Percentiles rank a stretch among this genome's conserved stretches.
Conservation (phyloP, 1,140 invertebrate genomes). For the Zaprionus vittiger region DNA sequence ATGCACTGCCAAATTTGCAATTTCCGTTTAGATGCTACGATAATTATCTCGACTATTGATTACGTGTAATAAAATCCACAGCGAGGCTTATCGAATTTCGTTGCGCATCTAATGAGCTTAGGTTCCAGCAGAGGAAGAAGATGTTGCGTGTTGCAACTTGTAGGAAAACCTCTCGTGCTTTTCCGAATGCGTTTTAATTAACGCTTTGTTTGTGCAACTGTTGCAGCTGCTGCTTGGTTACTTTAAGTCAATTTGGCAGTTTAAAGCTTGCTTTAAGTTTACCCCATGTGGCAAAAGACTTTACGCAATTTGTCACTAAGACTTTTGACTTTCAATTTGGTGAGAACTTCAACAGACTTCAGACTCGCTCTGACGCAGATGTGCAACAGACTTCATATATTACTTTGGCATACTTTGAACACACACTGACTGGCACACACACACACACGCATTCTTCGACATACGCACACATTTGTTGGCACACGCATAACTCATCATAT, state of each 20-base stretch:
- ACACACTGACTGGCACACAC: conserved; percentile 10
- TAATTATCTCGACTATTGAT: conserved; percentile 16
- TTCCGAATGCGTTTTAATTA: conserved; percentile 34
- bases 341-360: conserved; percentile 64
- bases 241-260: background rate
- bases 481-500: conserved; percentile 59
- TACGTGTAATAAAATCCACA: conserved; percentile 9
- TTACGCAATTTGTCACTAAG: conserved; percentile 73
- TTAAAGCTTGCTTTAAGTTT: conserved; percentile 8
- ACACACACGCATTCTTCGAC: background rate
- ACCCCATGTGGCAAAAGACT: conserved; percentile 39
- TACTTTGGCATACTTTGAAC: conserved; percentile 27
- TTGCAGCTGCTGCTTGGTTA: background rate
- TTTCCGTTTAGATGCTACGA: conserved; percentile 10
- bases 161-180: background rate
- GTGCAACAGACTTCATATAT: conserved; percentile 52
- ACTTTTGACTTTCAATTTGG: conserved; percentile 68
- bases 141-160: background rate
- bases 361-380: conserved; percentile 14
- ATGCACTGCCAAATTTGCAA: conserved; percentile 9
- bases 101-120: conserved; percentile 20
- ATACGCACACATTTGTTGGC: conserved; percentile 4
- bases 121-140: background rate
- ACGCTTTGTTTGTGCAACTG: conserved; percentile 33
- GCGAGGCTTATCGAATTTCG: background rate